Base-by-base conservation (phyloP, 2,113 vertebrate genomes). In the Tragelaphus strepsiceros region DNA sequence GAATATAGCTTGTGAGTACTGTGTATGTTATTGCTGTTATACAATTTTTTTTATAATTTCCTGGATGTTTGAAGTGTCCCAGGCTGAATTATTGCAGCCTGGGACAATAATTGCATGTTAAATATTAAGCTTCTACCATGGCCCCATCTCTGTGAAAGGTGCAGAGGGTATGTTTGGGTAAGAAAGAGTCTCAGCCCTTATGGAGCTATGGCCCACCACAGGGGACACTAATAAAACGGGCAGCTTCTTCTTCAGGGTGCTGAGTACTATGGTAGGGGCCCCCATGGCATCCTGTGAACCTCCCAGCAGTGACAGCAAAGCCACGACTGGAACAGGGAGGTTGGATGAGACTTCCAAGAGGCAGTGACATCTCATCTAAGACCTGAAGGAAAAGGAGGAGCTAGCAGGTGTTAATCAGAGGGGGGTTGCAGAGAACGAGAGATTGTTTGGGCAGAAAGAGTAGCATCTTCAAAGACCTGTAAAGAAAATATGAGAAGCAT, bases 221-320 rank as follows among this genome's bases (percentile, higher is more conserved):
- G 39, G 5, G n/a, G 11, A 56, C 11, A 9, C 24, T 35, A 30
- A 43, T 5, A 39, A 87, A 49, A 15, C 0, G 4, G 43, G 22
- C 14, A 64, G 13, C 49, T 26, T 8, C 90, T 39, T 13, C 58
- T n/a, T 4, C 14, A 14, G 6, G n/a, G 32, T 24, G 7, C 62
- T 39, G n/a, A 54, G 35, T 4, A 12, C 21, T 77, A 0, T 11
- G 54, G 3, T 56, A 35, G 80, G 10, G 11, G 39, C 35, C 35
- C 19, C 21, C 8, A 16, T 39, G 28, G 26, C 1, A 1, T 2
- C 51, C 46, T 8, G 1, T 51, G 54, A 61, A 7, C 6, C 22
- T 39, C n/a, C 64, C 0, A 11, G 30, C 46, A 59, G 51, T 0
- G 15, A 78, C 7, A 51, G 35, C 16, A 16, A 85, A 64, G 64